These are phyloP conservation scores for Brachyhypopomus gauderio DNA, from an alignment of 2,113 vertebrate species.

Conservation along the genomic window DNA sequence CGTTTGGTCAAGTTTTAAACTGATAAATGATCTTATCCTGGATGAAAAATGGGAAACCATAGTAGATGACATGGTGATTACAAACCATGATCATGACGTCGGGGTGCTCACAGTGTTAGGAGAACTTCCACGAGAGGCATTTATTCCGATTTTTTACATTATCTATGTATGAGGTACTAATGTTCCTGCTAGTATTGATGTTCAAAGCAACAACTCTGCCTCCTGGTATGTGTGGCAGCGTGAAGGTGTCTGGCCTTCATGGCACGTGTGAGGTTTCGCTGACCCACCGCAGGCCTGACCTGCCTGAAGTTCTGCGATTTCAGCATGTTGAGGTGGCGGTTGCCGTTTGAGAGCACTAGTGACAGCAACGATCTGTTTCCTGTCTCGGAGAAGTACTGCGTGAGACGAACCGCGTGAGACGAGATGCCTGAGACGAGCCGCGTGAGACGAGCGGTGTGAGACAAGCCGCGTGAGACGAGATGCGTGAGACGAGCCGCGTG, in stretches of 20 bases:
- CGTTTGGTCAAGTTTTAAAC: background rate
- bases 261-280: conserved; percentile 7
- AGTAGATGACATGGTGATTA: too few species aligned
- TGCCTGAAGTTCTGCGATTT: background rate
- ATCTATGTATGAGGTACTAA: background rate
- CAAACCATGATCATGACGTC: too few species aligned
- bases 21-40: background rate
- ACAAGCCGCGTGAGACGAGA: too few species aligned
- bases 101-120: too few species aligned
- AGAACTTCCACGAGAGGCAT: too few species aligned
- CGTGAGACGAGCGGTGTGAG: too few species aligned
- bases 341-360: conserved; percentile 17
- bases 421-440: background rate
- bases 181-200: background rate
- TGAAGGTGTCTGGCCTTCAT: background rate
- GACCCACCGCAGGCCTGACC: background rate
- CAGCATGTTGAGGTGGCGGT: conserved; percentile 8
- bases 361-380: conserved; percentile 22
- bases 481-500: conserved; percentile 5
- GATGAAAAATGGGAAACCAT: too few species aligned
- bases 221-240: background rate
- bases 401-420: background rate
- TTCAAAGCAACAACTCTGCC: background rate
- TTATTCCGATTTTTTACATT: background rate
- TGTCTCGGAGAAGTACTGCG: conserved; percentile 5